Base-by-base conservation (phyloP, 2,113 vertebrate genomes). In the Epinephelus cyanopodus region DNA sequence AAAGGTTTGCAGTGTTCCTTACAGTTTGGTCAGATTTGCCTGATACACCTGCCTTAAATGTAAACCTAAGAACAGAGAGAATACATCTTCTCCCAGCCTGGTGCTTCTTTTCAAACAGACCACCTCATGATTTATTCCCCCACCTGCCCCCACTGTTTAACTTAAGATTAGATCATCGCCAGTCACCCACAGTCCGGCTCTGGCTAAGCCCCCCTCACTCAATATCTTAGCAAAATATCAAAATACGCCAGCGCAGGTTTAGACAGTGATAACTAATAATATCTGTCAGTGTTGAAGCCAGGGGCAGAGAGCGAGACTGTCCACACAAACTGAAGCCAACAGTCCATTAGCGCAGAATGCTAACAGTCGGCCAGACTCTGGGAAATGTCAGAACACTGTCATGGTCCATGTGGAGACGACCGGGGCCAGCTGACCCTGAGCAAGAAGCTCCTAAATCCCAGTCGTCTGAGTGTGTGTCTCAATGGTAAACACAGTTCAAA, bases 311-410 rank as follows among this genome's bases (percentile, higher is more conserved):
- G 60, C 21, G 56, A 64, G 52, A 57, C 58, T 42, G 57, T 85
- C 86, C 81, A 64, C 63, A 76, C 73, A 79, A 86, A 87, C 73
- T 73, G 82, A 79, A 84, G 75, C 82, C 77, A 77, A 27, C 79
- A 74, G 83, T 90, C 86, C 86, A 85, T 92, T 89, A 92, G 85
- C 9, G 64, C 91, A 87, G 89, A 92, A 92, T 88, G 88, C 88
- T 84, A 90, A 91, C 92, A 92, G 87, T 19, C 42, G 10, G 39
- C 76, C 54, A 48, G 75, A 84, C 83, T 91, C 92, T 92, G 92
- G 91, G 64, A 90, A 90, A 85, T 89, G 57, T 94, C 93, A 93
- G 83, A 87, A 90, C 90, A 74, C 83, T 92, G 89, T 92, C 89
- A 92, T 33, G 21, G 12, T 86, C 81, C 48, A 50, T 27, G 71